Percentiles rank a stretch among this genome's conserved stretches.
Conservation (phyloP, 2,888 invertebrate genomes). For the Abrostola triplasia region DNA sequence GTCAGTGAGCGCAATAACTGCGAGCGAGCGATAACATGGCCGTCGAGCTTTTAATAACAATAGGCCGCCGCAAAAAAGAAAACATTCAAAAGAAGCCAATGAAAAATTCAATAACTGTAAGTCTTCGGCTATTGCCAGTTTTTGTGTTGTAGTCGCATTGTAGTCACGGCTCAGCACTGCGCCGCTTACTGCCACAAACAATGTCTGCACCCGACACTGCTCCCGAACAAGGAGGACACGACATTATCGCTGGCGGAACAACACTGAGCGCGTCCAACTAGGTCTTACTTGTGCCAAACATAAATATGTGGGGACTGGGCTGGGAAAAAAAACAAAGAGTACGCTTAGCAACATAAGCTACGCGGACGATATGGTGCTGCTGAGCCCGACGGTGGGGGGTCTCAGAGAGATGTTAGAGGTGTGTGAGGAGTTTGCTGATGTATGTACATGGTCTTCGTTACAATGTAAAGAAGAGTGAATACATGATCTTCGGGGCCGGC, state of each 20-base stretch:
- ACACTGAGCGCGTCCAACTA: no score
- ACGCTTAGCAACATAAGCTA: no score
- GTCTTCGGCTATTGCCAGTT: conserved; percentile 11
- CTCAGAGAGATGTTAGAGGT: not conserved
- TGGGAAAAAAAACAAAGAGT: no score
- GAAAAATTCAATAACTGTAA: conserved; percentile 17
- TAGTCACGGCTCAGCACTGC: conserved; percentile 1
- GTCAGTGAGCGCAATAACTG: not conserved
- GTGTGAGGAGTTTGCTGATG: not conserved
- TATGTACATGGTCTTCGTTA: no score
- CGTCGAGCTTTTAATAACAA: conserved; percentile 9
- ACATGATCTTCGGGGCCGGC: no score
- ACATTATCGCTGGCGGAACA: not conserved
- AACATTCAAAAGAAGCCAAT: conserved; percentile 18
- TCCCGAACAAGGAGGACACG: not conserved
- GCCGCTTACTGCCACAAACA: not conserved
- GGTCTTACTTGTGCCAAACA: not conserved
- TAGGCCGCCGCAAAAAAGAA: not conserved
- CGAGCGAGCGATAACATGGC: not conserved
- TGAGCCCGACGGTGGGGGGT: not conserved
- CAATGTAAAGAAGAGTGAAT: no score
- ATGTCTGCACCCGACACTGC: not conserved
- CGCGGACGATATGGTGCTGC: no score
- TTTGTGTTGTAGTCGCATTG: conserved; percentile 6
- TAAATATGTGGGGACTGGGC: no score